Base-by-base conservation (phyloP, 1,140 invertebrate species). In the Drosophila tropicalis region DNA sequence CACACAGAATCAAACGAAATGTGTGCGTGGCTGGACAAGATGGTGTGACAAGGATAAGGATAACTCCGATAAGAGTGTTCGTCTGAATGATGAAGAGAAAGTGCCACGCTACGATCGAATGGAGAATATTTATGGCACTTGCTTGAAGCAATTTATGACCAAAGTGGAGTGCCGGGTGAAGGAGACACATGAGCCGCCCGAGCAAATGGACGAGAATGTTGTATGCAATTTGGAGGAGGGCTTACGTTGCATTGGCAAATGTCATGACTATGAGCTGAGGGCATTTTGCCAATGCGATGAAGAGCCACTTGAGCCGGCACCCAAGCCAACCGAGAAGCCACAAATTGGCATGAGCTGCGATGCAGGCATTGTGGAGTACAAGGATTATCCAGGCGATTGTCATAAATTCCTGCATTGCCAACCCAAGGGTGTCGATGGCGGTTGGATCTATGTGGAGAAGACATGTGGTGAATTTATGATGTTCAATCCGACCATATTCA, bases 141-240 rank as follows among this genome's bases (percentile, higher is more conserved):
- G 84, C 29, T 54, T 79, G 4, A 90, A 82, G 32, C 44, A 94
- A 0, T 92, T 94, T 70, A 97, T 97, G 93, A 92, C 92, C 1
- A 93, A 95, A 54, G 96, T 98, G 64, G 93, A 95, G 90, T 98
- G 97, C 78, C 93, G 96, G 32, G 95, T 95, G 0, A 93, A 95
- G 1, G 92, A 92, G 0, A 93, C 93, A 1, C 94, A 96, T 62
- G 92, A 94, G 51, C 92, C 93, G 3, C 92, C 94, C 1, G 96
- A 96, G 82, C 94, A 95, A 69, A 95, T 95, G 13, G 95, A 95
- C 1, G 92, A 97, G 66, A 94, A 96, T 80, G 95, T 96, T 0
- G 94, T 95, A 56, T 98, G 97, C 85, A 95, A 94, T 79, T 81
- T 97, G 19, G 93, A 95, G 74, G 93, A 93, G 44, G 96, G 96